Evolutionary conservation across 2,888 invertebrate genomes (phyloP).

Genomic region (Teleiodes luculella): DNA sequence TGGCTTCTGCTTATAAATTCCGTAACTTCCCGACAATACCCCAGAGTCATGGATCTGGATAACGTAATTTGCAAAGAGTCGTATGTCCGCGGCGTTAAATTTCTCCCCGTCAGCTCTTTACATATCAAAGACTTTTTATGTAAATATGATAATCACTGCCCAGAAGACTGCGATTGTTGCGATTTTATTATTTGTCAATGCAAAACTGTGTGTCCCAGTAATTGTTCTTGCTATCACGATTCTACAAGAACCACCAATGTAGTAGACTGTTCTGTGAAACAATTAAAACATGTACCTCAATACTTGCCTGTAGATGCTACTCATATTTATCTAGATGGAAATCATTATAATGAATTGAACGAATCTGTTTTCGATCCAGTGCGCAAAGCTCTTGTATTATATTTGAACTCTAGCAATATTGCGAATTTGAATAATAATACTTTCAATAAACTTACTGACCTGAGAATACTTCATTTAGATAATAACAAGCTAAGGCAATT

Average conservation of each 20-base stretch:
- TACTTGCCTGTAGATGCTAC: conserved; percentile 94
- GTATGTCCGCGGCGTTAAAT: conserved; percentile 87
- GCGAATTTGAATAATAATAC: conserved; percentile 90
- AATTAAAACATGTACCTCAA: conserved; percentile 85
- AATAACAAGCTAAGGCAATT: conserved; percentile 89
- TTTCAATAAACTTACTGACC: conserved; percentile 86
- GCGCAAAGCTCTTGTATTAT: conserved; percentile 82
- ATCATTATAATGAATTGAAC: conserved; percentile 87
- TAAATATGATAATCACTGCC: conserved; percentile 93
- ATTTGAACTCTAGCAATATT: conserved; percentile 89
- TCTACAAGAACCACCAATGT: conserved; percentile 94
- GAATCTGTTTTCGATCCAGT: conserved; percentile 65
- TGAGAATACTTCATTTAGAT: conserved; percentile 90
- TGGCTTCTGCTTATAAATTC: conserved; percentile 95
- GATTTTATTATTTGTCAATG: conserved; percentile 97
- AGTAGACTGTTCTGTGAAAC: conserved; percentile 91
- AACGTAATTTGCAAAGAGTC: conserved; percentile 92
- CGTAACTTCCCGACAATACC: conserved; percentile 88
- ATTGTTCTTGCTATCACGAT: conserved; percentile 96
- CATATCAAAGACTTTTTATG: conserved; percentile 92
- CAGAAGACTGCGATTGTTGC: conserved; percentile 95
- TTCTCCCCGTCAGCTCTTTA: conserved; percentile 86
- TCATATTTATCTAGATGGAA: conserved; percentile 94
- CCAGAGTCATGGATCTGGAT: conserved; percentile 91
- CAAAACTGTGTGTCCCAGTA: conserved; percentile 94